Base-by-base conservation (phyloP, 2,888 invertebrate species). In the Sinopyrophorus schimmeli region DNA sequence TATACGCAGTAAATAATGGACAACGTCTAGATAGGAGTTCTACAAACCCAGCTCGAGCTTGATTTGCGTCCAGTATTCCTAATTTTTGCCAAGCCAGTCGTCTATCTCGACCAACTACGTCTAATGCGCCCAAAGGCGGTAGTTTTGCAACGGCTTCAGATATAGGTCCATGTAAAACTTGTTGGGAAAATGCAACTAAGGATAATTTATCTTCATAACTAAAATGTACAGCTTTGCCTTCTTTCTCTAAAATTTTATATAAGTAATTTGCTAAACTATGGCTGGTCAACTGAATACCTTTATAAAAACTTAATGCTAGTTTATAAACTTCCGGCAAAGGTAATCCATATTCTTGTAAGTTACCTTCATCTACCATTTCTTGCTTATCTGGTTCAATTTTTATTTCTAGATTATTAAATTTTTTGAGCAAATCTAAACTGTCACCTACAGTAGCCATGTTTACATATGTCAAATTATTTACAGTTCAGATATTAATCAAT, bases 141-240 rank as follows among this genome's bases (percentile, higher is more conserved):
- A 80, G 70, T 60, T 72, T 74, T 3, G 81, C 80, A 38, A 84
- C 81, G 37, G 83, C 85, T 1, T 84, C 75, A 57, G 86, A 82
- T 64, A 86, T 84, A 35, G 89, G 84, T 0, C 97, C 97, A 73
- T 93, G 87, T 6, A 80, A 80, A 5, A 90, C 89, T 79, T 97
- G 97, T 68, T 95, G 92, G 5, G 91, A 92, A 66, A 89, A 90
- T 1, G 96, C 96, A 10, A 96, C 89, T 54, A 98, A 75, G 68
- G 89, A 89, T 41, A 96, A 74, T 68, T 93, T 91, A 68, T 97
- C 94, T 73, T 92, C 90, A 72, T 97, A 98, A 30, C 92, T 91
- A 51, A 96, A 79, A 67, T 94, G 93, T 32, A 97, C 80, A 2
- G 95, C 97, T 77, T 96, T 97, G n/a, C 96, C 96, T 76, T 93